Conservation (phyloP, 53 echinoderm and acorn worm species). For the Astropecten irregularis region DNA sequence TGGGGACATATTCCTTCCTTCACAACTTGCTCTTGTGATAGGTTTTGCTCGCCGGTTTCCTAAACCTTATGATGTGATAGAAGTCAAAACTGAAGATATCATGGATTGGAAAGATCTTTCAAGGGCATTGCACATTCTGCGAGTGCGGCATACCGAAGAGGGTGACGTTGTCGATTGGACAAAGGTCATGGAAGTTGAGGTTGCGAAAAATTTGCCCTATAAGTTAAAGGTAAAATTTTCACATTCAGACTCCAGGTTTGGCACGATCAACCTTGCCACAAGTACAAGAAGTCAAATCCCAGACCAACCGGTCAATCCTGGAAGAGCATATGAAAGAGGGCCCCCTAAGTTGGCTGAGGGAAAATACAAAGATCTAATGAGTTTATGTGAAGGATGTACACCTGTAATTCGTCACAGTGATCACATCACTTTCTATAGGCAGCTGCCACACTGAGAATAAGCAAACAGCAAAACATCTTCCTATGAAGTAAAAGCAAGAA, state of each 20-base stretch:
- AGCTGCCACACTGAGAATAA: no score
- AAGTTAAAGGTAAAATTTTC: not conserved
- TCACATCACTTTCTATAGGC: no score
- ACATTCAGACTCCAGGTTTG: not conserved
- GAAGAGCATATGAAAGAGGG: no score
- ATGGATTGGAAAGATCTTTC: constrained; percentile 23
- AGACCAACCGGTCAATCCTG: no score
- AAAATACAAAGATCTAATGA: no score
- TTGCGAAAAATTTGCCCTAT: not conserved
- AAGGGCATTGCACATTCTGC: no score
- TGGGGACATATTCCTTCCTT: not conserved
- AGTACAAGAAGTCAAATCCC: no score
- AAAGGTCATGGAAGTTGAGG: not conserved
- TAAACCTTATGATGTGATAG: not conserved
- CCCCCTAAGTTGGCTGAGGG: no score
- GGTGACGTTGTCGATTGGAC: constrained; percentile 13
- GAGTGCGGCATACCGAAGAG: not conserved
- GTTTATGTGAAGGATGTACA: no score
- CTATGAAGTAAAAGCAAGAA: no score
- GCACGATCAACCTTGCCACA: not conserved
- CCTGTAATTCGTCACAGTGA: no score
- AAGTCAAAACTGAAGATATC: constrained; percentile 15
- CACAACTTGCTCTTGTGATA: not conserved
- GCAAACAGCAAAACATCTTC: no score
- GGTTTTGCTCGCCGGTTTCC: constrained; percentile 28